A percentile compares a stretch with the other conserved stretches of the same genome.
Evolutionary conservation across 2,797 vertebrate species (phyloP).

Genomic region (Intellagama lesueurii): DNA sequence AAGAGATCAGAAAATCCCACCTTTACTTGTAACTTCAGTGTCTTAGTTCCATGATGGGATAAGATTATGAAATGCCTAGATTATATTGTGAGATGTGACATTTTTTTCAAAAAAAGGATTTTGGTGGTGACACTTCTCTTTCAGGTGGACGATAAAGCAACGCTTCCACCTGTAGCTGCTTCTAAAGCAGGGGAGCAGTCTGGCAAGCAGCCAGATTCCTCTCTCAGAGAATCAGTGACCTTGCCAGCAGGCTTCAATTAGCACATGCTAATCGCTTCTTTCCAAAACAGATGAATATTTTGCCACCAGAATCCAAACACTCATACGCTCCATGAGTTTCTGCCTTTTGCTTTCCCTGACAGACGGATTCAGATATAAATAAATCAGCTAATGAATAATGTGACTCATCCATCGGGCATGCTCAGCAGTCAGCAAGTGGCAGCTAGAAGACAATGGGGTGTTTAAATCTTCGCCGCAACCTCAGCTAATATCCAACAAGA

Average conservation of each 20-base stretch:
- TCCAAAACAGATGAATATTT: slow-evolving; percentile 49
- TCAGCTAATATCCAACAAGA: not conserved
- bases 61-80: not conserved
- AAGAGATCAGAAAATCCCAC: too few relatives aligned
- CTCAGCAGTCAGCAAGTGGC: not conserved
- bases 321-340: slow-evolving; percentile 46
- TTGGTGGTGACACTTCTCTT: not conserved
- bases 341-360: slow-evolving; percentile 45
- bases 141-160: not conserved
- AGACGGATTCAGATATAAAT: slow-evolving; percentile 46
- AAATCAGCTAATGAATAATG: slow-evolving; percentile 27
- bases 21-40: too few relatives aligned
- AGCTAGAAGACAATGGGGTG: not conserved
- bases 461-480: not conserved
- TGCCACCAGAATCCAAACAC: slow-evolving; percentile 50
- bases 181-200: not conserved
- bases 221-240: slow-evolving; percentile 2
- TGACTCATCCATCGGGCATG: slow-evolving; percentile 28
- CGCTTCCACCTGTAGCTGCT: not conserved
- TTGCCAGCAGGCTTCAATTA: slow-evolving; percentile 52
- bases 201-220: not conserved
- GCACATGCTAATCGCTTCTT: slow-evolving; percentile 58
- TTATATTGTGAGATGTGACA: too few relatives aligned
- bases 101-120: not conserved
- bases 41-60: too few relatives aligned